Conservation (phyloP, 1,140 invertebrate species). For the Drosophila ficusphila region DNA sequence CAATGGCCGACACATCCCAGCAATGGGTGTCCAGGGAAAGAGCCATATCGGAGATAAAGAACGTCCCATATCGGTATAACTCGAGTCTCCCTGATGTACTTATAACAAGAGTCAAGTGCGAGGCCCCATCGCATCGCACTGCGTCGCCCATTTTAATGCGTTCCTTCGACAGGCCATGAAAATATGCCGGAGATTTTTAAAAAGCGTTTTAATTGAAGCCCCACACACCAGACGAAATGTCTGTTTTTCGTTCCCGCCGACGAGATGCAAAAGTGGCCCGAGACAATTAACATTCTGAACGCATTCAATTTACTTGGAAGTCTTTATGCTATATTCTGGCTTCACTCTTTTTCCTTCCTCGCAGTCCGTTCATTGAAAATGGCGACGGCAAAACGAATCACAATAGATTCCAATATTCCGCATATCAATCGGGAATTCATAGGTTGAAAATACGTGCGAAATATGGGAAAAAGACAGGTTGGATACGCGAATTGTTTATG, state of each 20-base stretch:
- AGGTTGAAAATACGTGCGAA: constrained; percentile 28
- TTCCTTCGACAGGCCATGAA: constrained; percentile 79
- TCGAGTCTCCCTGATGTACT: constrained; percentile 65
- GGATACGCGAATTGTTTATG: constrained; percentile 31
- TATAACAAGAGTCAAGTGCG: constrained; percentile 79
- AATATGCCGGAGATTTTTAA: constrained; percentile 77
- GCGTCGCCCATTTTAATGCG: constrained; percentile 80
- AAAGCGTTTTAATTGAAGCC: constrained; percentile 77
- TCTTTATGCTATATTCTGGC: constrained; percentile 30
- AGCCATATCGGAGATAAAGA: constrained; percentile 4
- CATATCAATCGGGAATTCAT: constrained; percentile 2
- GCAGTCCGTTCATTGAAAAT: constrained; percentile 22
- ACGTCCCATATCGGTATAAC: constrained; percentile 42
- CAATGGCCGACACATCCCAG: constrained; percentile 60
- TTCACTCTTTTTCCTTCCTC: not conserved
- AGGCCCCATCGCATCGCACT: constrained; percentile 20
- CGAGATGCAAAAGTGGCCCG: constrained; percentile 74
- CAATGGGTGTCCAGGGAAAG: constrained; percentile 64
- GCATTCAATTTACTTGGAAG: constrained; percentile 73
- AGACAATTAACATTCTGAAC: constrained; percentile 74
- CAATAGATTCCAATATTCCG: constrained; percentile 14
- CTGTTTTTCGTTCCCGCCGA: constrained; percentile 76
- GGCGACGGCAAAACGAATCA: constrained; percentile 46
- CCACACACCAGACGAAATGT: constrained; percentile 68
- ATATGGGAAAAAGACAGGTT: constrained; percentile 12